Evolutionary conservation across 2,797 vertebrate genomes (phyloP).

Genomic region (Hydrocynus forskahlii): DNA sequence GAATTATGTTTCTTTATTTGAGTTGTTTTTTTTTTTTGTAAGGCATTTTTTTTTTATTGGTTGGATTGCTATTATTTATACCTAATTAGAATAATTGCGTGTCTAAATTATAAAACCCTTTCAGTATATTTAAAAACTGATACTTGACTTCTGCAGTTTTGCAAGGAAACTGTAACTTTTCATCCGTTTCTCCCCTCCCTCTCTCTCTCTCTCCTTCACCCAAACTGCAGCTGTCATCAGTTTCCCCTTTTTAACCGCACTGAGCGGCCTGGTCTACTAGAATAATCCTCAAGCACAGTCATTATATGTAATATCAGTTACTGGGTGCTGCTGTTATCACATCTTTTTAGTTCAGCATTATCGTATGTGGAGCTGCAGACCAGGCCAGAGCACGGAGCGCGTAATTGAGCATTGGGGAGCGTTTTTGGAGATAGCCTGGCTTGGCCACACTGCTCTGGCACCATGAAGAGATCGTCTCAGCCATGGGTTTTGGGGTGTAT

Average conservation of each 20-base stretch:
- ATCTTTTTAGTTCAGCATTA: constrained; percentile 43
- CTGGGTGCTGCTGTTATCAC: constrained; percentile 32
- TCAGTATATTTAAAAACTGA: too few relatives aligned
- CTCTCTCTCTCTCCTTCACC: neutral
- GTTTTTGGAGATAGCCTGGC: constrained; percentile 16
- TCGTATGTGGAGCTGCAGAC: constrained; percentile 21
- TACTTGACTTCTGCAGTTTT: neutral
- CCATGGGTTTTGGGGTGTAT: constrained; percentile 8
- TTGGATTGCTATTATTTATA: too few relatives aligned
- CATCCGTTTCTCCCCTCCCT: neutral
- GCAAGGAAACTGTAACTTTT: neutral
- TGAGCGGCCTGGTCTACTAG: constrained; percentile 10
- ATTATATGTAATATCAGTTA: constrained; percentile 44
- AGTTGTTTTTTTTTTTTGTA: too few relatives aligned
- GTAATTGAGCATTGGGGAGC: constrained; percentile 45
- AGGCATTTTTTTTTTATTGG: too few relatives aligned
- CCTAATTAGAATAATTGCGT: too few relatives aligned
- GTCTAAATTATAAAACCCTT: too few relatives aligned
- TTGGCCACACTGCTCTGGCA: neutral
- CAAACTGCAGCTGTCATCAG: constrained; percentile 52
- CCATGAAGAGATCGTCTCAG: constrained; percentile 24
- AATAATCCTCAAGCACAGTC: constrained; percentile 36
- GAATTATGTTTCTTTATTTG: too few relatives aligned
- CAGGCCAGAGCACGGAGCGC: constrained; percentile 6
- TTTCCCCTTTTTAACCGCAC: constrained; percentile 25